Evolutionary conservation across 2,888 invertebrate genomes (phyloP), one percentile per base, ranked within the genome.

Genomic region (Anodontia alba): DNA sequence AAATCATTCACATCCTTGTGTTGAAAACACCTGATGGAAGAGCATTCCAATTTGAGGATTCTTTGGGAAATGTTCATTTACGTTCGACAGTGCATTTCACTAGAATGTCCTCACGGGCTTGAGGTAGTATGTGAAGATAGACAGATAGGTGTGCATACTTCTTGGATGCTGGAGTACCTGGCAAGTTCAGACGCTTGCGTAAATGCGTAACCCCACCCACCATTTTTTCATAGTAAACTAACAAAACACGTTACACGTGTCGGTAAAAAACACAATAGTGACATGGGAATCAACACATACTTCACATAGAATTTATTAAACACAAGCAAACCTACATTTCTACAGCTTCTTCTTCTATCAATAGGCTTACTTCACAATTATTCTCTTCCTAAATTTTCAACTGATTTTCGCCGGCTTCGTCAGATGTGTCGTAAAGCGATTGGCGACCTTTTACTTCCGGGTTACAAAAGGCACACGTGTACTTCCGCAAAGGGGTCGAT

Each of bases 361-460:
- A 20, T 1, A 10, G 5, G 17, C 12, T 31, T 62, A 62, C 62
- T 62, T 62, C 5, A 33, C 17, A 33, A 62, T 10, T 31, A 33
- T 33, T 62, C 33, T 23, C 17, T 12, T 10, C 8, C 29, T n/a
- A 26, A 26, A 46, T 12, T 20, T 29, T 29, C 29, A 23, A 57
- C 70, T 66, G 62, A 26, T 66, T 26, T 46, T 23, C 51, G 69
- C 73, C 80, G 76, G 80, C 54, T 46, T 51, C 51, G 5, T 31
- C 62, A 12, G 62, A 85, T 85, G 85, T 85, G 85, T 85, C 85
- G 80, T 73, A 75, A 76, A 82, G 72, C 80, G 85, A 85, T 85
- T 85, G 85, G 85, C 69, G 67, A 81, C 75, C 76, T 62, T 51
- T 26, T 38, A 82, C 82, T 85, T 85, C 85, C 85, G 81, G 73